phyloP scores from a whole-genome alignment of 2,113 vertebrate genomes.

The Austrofundulus limnaeus region DNA sequence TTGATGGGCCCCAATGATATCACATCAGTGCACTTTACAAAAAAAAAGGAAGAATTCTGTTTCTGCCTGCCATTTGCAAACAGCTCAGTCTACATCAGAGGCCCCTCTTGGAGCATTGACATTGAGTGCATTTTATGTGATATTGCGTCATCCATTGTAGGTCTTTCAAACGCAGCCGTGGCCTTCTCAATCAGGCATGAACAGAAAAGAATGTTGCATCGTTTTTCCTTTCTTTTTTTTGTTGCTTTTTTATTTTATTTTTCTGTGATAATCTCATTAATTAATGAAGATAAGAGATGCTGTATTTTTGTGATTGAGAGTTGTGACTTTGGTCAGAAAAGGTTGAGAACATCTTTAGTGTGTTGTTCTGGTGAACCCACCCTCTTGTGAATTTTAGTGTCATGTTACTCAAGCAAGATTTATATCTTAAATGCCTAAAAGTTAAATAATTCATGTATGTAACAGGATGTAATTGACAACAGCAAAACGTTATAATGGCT shows the following conservation, averaged over 20 bases:
- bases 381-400: too few relatives aligned
- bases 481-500: too few relatives aligned
- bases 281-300: not conserved
- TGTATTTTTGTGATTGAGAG: not conserved
- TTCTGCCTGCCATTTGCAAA: constrained; percentile 25
- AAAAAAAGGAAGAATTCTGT: constrained; percentile 1
- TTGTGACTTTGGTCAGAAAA: not conserved
- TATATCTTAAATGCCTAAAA: too few relatives aligned
- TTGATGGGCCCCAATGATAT: constrained; percentile 48
- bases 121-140: constrained; percentile 20
- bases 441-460: too few relatives aligned
- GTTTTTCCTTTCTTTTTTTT: too few relatives aligned
- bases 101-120: constrained; percentile 27
- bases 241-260: too few relatives aligned
- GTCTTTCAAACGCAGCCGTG: constrained; percentile 8
- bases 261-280: constrained; percentile 6
- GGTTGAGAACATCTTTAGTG: not conserved
- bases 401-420: too few relatives aligned
- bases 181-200: constrained; percentile 11
- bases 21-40: constrained; percentile 38
- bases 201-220: constrained; percentile 10
- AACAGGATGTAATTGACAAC: too few relatives aligned
- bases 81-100: not conserved
- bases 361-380: not conserved
- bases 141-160: constrained; percentile 38